Conservation (phyloP, 2,113 vertebrate genomes). For the Seriola aureovittata region DNA sequence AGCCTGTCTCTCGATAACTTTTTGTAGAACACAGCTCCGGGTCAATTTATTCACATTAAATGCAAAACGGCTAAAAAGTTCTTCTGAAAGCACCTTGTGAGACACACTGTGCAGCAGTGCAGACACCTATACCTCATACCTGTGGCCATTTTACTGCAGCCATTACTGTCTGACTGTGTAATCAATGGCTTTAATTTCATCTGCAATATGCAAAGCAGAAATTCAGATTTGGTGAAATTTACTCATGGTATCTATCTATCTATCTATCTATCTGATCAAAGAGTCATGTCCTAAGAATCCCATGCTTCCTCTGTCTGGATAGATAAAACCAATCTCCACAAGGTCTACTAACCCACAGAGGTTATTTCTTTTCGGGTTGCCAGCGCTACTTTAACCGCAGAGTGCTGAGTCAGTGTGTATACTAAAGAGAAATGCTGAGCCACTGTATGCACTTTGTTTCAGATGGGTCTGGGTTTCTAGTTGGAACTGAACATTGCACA, state of each 20-base stretch:
- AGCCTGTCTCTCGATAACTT: background rate
- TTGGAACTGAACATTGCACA: too few species aligned
- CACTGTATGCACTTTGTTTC: background rate
- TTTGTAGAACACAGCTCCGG: background rate
- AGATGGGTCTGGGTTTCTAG: background rate
- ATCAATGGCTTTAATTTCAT: background rate
- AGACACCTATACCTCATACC: background rate
- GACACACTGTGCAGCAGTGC: background rate
- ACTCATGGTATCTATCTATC: background rate
- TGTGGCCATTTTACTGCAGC: background rate
- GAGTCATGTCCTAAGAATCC: background rate
- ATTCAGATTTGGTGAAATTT: background rate
- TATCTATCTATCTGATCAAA: background rate
- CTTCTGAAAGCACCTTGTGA: background rate
- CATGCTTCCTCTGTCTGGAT: background rate
- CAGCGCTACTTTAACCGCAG: background rate
- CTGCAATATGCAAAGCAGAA: background rate
- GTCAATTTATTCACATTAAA: background rate
- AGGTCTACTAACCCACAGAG: background rate
- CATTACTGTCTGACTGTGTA: background rate
- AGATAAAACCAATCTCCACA: background rate
- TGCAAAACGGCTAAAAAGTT: background rate
- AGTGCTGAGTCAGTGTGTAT: conserved; percentile 8
- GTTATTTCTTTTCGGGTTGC: conserved; percentile 26
- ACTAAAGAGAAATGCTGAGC: conserved; percentile 2